Percentiles rank a stretch among this genome's conserved stretches.
These are phyloP conservation scores for Gandaritis pyraliata DNA, from an alignment of 2,888 invertebrate genomes.

Conservation along the genomic window DNA sequence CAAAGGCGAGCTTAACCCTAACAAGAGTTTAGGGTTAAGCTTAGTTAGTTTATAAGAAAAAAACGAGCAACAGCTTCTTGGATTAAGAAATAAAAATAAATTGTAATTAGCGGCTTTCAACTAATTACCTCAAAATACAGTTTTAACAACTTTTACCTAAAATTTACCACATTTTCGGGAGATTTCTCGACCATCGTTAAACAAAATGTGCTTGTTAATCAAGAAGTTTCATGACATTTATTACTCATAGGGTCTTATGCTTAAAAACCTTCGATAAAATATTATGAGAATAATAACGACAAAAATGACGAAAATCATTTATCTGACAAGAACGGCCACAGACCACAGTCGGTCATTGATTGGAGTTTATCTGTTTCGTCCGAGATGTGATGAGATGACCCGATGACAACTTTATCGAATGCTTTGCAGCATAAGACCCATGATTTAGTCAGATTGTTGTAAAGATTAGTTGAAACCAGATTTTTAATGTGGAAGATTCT, in stretches of 20 bases:
- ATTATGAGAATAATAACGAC: not conserved
- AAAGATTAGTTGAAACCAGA: slow-evolving; percentile 60
- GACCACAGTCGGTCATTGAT: too few species aligned
- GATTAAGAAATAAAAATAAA: slow-evolving; percentile 6
- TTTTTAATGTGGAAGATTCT: not conserved
- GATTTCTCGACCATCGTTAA: slow-evolving; percentile 49
- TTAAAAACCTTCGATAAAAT: not conserved
- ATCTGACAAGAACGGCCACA: too few species aligned
- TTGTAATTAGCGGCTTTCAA: slow-evolving; percentile 7
- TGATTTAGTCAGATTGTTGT: slow-evolving; percentile 43
- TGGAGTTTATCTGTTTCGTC: too few species aligned
- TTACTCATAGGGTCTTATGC: slow-evolving; percentile 47
- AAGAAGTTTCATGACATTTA: slow-evolving; percentile 60
- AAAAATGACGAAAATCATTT: not conserved
- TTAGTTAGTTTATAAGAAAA: not conserved
- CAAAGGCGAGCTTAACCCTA: too few species aligned
- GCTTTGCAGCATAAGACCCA: not conserved
- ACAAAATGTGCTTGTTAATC: slow-evolving; percentile 57
- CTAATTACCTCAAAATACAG: slow-evolving; percentile 38
- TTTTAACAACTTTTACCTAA: slow-evolving; percentile 35
- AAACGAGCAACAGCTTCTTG: not conserved
- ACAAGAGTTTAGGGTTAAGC: too few species aligned
- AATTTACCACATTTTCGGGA: slow-evolving; percentile 39
- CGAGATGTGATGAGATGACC: not conserved
- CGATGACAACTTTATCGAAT: not conserved